Conservation (phyloP, 2,113 vertebrate genomes). For the Nanorana parkeri region DNA sequence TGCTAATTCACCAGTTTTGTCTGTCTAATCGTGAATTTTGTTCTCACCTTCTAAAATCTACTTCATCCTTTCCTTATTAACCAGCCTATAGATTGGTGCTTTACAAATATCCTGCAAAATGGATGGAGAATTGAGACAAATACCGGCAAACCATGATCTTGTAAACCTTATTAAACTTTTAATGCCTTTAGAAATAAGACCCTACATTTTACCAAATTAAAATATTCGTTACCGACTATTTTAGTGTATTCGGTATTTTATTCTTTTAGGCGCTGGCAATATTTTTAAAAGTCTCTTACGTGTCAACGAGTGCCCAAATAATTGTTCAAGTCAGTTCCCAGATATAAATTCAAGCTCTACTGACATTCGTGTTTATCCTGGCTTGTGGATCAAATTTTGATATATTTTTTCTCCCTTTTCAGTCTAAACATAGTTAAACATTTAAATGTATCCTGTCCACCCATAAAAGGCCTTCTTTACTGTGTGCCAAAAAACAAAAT, state of each 20-base stretch:
- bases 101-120: no score
- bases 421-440: slow-evolving; percentile 49
- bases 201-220: no score
- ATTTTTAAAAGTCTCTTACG: slow-evolving; percentile 14
- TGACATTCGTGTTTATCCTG: slow-evolving; percentile 26
- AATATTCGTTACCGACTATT: background rate
- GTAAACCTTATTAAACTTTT: no score
- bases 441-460: slow-evolving; percentile 49
- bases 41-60: no score
- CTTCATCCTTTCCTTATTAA: no score
- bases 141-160: no score
- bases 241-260: background rate
- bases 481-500: slow-evolving; percentile 38
- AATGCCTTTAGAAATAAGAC: no score
- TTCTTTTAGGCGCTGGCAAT: background rate
- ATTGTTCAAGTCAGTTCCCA: slow-evolving; percentile 23
- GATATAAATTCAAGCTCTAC: slow-evolving; percentile 29
- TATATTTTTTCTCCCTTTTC: slow-evolving; percentile 19
- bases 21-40: no score
- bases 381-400: background rate
- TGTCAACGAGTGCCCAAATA: slow-evolving; percentile 5
- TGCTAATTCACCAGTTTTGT: no score
- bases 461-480: slow-evolving; percentile 21
- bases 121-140: no score
- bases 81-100: no score